Base-by-base conservation (phyloP, 2,797 vertebrate genomes). In the Coreius guichenoti region DNA sequence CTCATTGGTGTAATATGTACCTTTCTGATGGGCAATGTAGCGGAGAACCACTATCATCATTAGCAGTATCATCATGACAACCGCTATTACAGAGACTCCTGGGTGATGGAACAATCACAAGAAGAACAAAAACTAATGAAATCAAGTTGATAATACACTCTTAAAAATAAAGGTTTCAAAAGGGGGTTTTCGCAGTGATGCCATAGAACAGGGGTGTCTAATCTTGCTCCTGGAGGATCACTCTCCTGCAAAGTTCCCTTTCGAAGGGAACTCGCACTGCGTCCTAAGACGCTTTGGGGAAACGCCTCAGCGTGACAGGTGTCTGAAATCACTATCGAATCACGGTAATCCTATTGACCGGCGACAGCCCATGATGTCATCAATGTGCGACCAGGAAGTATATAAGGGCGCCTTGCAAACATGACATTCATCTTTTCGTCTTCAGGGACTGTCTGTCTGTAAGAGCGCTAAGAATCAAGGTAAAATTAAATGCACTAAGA, bases 1-100 rank as follows among this genome's bases (percentile, higher is more conserved):
- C 0, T 99, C 97, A 0, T 96, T 95, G 89, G 97, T 98, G 90
- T 90, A 88, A 88, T 99, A 99, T 0, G 95, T 96, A 84, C 98
- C 97, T 90, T 97, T 98, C 14, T 96, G 94, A 87, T 94, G 91
- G 91, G 92, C 95, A 88, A 94, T 58, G 87, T 93, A 95, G 39
- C 93, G 91, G 0, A 96, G 69, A 87, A 96, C 82, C 0, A 92
- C 31, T 2, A 93, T 49, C 1, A 95, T 81, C 84, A 93, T 91
- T 63, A 96, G 39, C 8, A 97, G 89, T 67, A 96, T 87, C 33
- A 97, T 86, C 5, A 95, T 85, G 68, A 96, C 86, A 0, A 90
- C 93, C 0, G 74, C 70, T 49, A 86, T 23, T 29, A 49, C 0
- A 26, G 26, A 23, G 23, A 80, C 68, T 49, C 83, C 83, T 85